These are phyloP conservation scores for Podarcis siculus DNA, from an alignment of 2,797 vertebrate species.

Conservation along the genomic window DNA sequence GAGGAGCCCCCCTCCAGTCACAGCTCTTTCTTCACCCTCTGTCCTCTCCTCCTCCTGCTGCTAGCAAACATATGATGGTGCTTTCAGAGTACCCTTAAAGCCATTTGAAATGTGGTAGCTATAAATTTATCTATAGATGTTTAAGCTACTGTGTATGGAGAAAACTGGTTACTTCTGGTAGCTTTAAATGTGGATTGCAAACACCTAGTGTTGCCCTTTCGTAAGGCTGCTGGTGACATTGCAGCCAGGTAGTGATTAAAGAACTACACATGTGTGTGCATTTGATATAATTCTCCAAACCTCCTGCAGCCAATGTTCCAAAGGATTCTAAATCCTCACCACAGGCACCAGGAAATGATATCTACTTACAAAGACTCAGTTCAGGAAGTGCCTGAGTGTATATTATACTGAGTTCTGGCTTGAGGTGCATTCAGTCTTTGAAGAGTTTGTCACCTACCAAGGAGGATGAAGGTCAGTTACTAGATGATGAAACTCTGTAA, in stretches of 20 bases:
- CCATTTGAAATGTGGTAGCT: neutral
- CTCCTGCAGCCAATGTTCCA: slow-evolving; percentile 8
- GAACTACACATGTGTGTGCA: neutral
- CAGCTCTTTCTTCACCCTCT: too few species aligned
- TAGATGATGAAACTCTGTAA: slow-evolving; percentile 4
- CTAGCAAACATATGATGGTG: neutral
- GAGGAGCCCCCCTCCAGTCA: too few species aligned
- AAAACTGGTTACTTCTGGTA: neutral
- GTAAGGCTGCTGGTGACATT: neutral
- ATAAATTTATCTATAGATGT: neutral
- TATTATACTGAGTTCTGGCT: neutral
- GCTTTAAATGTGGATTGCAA: neutral
- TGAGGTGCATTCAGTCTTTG: neutral
- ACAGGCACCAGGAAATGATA: neutral
- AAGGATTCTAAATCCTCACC: neutral
- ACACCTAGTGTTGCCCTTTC: rapidly evolving
- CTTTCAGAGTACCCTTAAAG: neutral
- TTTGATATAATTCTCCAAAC: neutral
- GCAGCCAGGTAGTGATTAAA: neutral
- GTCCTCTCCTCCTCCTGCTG: too few species aligned
- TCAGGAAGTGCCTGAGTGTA: neutral
- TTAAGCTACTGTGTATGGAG: neutral
- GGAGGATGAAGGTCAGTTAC: neutral
- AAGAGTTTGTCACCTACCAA: neutral
- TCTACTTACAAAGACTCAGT: slow-evolving; percentile 1